Evolutionary conservation across 1,140 invertebrate species (phyloP), one percentile per base, ranked within the genome.

Genomic region (Lordiphosa stackelbergi): DNA sequence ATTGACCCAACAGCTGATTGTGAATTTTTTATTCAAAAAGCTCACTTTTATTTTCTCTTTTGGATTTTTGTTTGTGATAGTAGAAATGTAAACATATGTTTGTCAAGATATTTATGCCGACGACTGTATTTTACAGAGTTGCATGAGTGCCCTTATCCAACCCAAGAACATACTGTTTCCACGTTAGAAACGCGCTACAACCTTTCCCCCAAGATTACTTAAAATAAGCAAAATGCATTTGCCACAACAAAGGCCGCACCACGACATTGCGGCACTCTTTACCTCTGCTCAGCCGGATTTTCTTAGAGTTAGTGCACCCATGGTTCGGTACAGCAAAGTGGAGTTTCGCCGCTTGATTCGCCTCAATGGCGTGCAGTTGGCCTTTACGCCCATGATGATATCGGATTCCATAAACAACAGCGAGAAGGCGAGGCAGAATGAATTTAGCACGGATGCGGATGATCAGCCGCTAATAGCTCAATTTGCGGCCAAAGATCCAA

Each of bases 361-460:
- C 1, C 89, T 89, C 36, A 97, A 98, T 88, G 92, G 92, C 51
- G 96, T 95, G 75, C 95, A 99, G 87, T 87, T 99, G 48, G 93
- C 94, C 51, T 99, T 95, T 81, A 97, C 97, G 0, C 97, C 97
- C 13, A 99, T 99, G 97, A 98, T 99, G 63, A 88, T 98, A 53
- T 95, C 97, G 0, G 94, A 98, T 88, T 97, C 95, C 4, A 98
- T 99, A 90, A 91, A 96, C 41, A 91, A 93, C 84, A 98, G 97
- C 61, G 87, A 91, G 24, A 95, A 96, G 89, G 97, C 96, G 19
- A 91, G 97, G 72, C 89, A 92, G 16, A 95, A 92, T 89, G 97
- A 98, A 88, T 98, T 98, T 88, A 91, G 92, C 5, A 97, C 95
- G 5, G 93, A 92, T 0, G 87, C 62, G 88, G 91, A 89, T 69